Conservation (phyloP, 2,888 invertebrate species). For the Phyllotreta cruciferae region DNA sequence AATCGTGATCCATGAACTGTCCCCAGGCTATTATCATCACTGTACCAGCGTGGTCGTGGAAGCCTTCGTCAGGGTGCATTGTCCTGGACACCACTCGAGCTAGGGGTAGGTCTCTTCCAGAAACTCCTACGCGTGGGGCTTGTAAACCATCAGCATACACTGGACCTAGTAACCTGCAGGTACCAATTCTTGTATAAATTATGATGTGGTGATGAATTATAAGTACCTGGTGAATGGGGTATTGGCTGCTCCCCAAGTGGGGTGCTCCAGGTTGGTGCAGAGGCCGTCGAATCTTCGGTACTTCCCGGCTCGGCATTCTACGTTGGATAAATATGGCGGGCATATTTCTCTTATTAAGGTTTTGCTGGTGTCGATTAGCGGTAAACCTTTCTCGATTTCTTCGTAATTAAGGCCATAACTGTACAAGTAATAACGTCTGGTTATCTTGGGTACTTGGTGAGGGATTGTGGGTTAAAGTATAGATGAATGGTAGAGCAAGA, state of each 20-base stretch:
- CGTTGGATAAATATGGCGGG: constrained; percentile 85
- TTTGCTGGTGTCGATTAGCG: constrained; percentile 86
- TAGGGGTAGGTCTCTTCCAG: constrained; percentile 78
- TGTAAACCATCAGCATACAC: constrained; percentile 86
- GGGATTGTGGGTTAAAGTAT: neutral
- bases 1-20: constrained; percentile 95
- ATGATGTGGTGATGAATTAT: neutral
- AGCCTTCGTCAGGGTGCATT: constrained; percentile 92
- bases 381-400: constrained; percentile 86
- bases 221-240: constrained; percentile 81
- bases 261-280: constrained; percentile 87
- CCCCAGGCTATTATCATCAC: constrained; percentile 95
- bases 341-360: constrained; percentile 86
- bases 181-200: constrained; percentile 5
- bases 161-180: constrained; percentile 74
- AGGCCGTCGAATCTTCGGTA: constrained; percentile 87
- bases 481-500: neutral
- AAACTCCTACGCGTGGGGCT: constrained; percentile 80
- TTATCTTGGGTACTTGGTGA: neutral
- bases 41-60: constrained; percentile 92
- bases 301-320: constrained; percentile 87
- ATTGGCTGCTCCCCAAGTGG: constrained; percentile 88
- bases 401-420: constrained; percentile 83
- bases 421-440: constrained; percentile 13
- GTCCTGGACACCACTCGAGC: constrained; percentile 87